A percentile compares a stretch with the other conserved stretches of the same genome.
Evolutionary conservation across 2,888 invertebrate genomes (phyloP).

Genomic region (Amblyjoppa proteus): DNA sequence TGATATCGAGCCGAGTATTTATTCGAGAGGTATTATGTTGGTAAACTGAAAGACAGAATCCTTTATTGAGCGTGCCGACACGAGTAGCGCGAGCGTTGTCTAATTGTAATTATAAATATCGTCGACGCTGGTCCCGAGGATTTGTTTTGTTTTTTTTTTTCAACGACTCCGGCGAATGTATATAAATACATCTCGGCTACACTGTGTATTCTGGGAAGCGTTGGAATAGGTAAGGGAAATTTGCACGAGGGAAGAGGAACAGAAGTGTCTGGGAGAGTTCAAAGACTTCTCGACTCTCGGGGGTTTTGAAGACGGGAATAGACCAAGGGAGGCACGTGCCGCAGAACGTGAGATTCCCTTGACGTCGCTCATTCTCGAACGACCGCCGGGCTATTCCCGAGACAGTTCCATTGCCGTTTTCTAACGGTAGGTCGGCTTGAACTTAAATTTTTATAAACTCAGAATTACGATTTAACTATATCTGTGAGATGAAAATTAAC

Average conservation of each 20-base stretch:
- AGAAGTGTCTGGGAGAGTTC: slow-evolving; percentile 54
- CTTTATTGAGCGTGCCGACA: background rate
- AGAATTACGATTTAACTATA: no score
- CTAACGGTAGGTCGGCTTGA: no score
- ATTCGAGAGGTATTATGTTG: background rate
- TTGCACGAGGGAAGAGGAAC: slow-evolving; percentile 33
- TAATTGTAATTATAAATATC: slow-evolving; percentile 45
- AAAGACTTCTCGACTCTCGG: slow-evolving; percentile 56
- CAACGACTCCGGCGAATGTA: slow-evolving; percentile 27
- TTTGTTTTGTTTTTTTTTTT: slow-evolving; percentile 35
- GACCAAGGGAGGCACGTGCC: slow-evolving; percentile 42
- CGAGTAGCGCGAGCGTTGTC: slow-evolving; percentile 22
- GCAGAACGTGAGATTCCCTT: slow-evolving; percentile 8
- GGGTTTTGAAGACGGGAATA: slow-evolving; percentile 9
- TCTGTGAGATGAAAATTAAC: background rate
- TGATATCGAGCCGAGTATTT: no score
- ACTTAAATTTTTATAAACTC: no score
- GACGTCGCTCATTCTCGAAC: background rate
- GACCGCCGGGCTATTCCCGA: no score
- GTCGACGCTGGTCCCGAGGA: slow-evolving; percentile 6
- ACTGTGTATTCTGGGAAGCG: slow-evolving; percentile 53
- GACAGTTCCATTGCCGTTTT: no score
- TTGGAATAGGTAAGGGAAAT: slow-evolving; percentile 50
- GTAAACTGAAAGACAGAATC: background rate
- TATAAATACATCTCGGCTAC: slow-evolving; percentile 53